These are phyloP conservation scores for Augiades crinisus DNA, from an alignment of 2,888 invertebrate species.

Conservation along the genomic window DNA sequence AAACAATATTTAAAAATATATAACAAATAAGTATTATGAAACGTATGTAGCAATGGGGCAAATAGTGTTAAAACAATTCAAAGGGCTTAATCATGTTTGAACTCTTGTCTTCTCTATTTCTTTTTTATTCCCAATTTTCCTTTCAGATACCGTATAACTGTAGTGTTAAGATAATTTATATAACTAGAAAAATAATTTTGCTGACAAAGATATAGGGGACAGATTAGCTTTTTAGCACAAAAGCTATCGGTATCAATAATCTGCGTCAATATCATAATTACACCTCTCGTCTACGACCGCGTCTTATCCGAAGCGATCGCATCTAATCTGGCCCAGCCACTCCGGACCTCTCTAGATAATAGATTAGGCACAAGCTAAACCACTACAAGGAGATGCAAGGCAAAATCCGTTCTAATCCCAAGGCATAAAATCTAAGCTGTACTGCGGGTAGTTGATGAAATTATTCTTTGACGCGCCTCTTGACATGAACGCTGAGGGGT, in stretches of 20 bases:
- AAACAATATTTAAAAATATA: too few species aligned
- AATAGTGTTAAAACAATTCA: too few species aligned
- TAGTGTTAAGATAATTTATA: too few species aligned
- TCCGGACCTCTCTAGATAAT: conserved; percentile 24
- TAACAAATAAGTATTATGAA: too few species aligned
- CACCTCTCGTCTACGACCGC: conserved; percentile 5
- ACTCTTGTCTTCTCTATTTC: too few species aligned
- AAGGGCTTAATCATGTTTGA: too few species aligned
- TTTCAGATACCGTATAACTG: too few species aligned
- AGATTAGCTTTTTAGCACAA: conserved; percentile 20
- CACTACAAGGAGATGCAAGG: conserved; percentile 1
- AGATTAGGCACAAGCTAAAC: conserved; percentile 29
- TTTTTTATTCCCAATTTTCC: too few species aligned
- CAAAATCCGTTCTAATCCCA: not conserved
- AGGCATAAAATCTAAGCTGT: conserved; percentile 11
- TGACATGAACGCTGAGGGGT: conserved; percentile 15
- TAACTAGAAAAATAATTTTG: too few species aligned
- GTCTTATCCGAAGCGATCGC: conserved; percentile 6
- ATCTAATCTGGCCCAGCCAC: conserved; percentile 27
- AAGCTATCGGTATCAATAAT: conserved; percentile 14
- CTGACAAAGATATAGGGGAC: conserved; percentile 4
- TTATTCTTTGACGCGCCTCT: conserved; percentile 22
- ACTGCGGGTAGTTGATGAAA: conserved; percentile 12
- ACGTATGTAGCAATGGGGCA: too few species aligned
- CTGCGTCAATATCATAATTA: conserved; percentile 15